Base-by-base conservation (phyloP, 1,140 invertebrate species). In the Rhizoglyphus robini region DNA sequence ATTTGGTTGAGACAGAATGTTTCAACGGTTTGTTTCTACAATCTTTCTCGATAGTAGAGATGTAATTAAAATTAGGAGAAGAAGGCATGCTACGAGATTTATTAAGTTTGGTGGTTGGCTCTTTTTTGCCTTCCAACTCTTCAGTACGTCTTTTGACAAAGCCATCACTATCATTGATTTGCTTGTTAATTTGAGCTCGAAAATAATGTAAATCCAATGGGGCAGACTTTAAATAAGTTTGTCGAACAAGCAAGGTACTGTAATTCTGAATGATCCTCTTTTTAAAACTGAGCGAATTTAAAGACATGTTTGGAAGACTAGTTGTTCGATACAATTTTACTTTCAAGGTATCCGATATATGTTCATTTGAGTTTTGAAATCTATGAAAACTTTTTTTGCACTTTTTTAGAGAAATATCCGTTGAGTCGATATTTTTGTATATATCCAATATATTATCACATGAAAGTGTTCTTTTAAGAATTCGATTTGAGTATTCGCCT, bases 101-200 rank as follows among this genome's bases (percentile, higher is more conserved):
- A 8, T 63, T 54, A 20, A 41, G 29, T 4, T 38, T 30, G 5
- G 3, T 18, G 18, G 15, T 51, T 51, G n/a, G 25, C 49, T 20
- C 27, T 51, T 51, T 27, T 84, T 72, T 88, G 8, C 86, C 86
- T 76, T 90, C 87, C 73, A 90, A 88, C 73, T 88, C 87, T 74
- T 86, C 86, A 75, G 88, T 89, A 63, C 88, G 80, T 77, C 85
- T 87, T 79, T 84, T 83, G 23, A 90, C 88, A 68, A 84, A 83
- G 11, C 85, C 85, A 3, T 80, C 78, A 32, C 57, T 65, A 60
- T 64, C 66, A 30, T 64, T 59, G 30, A 67, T 58, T 51, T 67
- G 49, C 46, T 59, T 31, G 41, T 41, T 31, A 32, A 60, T 27
- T 51, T 61, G 63, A 25, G 29, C 46, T 54, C 58, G 23, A 46